A percentile compares a stretch with the other conserved stretches of the same genome.
These are phyloP conservation scores for Myathropa florea DNA, from an alignment of 2,888 invertebrate genomes.

Conservation along the genomic window DNA sequence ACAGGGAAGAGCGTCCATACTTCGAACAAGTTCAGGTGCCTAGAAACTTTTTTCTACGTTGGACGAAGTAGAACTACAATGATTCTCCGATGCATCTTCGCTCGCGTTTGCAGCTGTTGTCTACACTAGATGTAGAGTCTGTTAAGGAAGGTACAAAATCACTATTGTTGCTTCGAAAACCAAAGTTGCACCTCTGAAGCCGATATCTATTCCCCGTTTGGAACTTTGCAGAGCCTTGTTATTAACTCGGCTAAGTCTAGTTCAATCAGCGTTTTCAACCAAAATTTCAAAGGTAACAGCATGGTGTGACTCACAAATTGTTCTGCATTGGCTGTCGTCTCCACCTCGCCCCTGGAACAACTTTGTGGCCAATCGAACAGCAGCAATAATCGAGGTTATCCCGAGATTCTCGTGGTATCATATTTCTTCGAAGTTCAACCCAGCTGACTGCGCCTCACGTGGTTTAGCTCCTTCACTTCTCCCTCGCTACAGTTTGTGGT, in stretches of 20 bases:
- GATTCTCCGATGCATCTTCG: conserved; percentile 8
- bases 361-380: background rate
- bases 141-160: background rate
- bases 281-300: too few relatives aligned
- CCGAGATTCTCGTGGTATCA: background rate
- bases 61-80: conserved; percentile 15
- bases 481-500: too few relatives aligned
- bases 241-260: background rate
- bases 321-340: background rate
- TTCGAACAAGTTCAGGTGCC: background rate
- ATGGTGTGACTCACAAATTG: background rate
- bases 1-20: background rate
- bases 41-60: background rate
- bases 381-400: background rate
- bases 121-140: background rate
- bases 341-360: background rate
- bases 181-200: conserved; percentile 26
- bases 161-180: conserved; percentile 9
- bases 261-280: too few relatives aligned
- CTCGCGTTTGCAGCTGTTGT: conserved; percentile 19
- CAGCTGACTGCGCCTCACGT: background rate
- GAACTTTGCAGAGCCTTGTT: conserved; percentile 25
- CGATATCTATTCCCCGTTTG: conserved; percentile 32
- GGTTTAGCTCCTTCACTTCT: too few relatives aligned
- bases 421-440: background rate